Evolutionary conservation across 2,113 vertebrate species (phyloP).

Genomic region (Colossoma macropomum): DNA sequence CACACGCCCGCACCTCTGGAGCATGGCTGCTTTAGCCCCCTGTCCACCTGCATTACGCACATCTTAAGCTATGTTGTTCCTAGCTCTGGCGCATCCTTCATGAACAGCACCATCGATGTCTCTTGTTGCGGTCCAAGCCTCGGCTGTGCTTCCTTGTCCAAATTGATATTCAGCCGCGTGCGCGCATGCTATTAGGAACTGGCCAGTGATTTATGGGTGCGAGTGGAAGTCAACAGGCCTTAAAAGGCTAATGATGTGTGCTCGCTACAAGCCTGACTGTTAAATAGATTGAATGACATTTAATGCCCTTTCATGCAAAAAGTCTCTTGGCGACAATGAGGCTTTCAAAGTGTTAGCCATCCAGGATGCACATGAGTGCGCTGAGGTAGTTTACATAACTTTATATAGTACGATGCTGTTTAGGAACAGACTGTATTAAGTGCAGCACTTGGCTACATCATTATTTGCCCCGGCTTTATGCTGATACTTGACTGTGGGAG

Average conservation of each 20-base stretch:
- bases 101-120: slow-evolving; percentile 16
- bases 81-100: slow-evolving; percentile 18
- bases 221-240: slow-evolving; percentile 32
- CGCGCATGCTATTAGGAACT: slow-evolving; percentile 24
- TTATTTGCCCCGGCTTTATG: slow-evolving; percentile 12
- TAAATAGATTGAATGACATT: slow-evolving; percentile 49
- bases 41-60: slow-evolving; percentile 33
- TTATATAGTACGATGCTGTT: not conserved
- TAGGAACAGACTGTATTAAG: slow-evolving; percentile 18
- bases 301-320: slow-evolving; percentile 43
- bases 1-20: slow-evolving; percentile 30
- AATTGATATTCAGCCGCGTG: slow-evolving; percentile 26
- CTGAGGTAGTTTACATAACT: not conserved
- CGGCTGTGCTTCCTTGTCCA: not conserved
- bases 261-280: slow-evolving; percentile 38
- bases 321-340: slow-evolving; percentile 16
- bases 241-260: slow-evolving; percentile 50
- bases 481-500: not conserved
- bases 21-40: slow-evolving; percentile 15
- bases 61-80: slow-evolving; percentile 22
- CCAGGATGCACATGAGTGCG: slow-evolving; percentile 4
- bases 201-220: slow-evolving; percentile 42
- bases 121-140: not conserved
- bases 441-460: not conserved
- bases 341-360: not conserved